Evolutionary conservation across 2,113 vertebrate species (phyloP).

Genomic region (Macheiramphus alcinus): DNA sequence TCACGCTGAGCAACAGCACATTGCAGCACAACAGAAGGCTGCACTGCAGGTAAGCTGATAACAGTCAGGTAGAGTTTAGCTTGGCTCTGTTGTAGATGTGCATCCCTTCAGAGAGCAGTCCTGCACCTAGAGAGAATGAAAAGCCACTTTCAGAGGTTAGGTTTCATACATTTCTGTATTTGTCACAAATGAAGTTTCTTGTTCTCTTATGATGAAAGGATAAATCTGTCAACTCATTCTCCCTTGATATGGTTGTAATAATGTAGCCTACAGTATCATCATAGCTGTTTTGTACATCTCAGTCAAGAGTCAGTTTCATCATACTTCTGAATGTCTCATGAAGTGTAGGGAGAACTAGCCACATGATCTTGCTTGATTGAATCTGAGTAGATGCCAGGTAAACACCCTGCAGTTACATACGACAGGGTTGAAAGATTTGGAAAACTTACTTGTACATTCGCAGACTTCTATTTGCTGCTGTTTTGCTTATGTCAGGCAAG

Average conservation of each 20-base stretch:
- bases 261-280: background rate
- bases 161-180: background rate
- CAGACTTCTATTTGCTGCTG: background rate
- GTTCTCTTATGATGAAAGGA: background rate
- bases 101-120: background rate
- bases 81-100: background rate
- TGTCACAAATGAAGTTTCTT: background rate
- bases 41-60: conserved; percentile 85
- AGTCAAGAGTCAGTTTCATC: background rate
- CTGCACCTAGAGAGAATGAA: background rate
- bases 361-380: background rate
- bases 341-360: background rate
- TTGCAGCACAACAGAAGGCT: conserved; percentile 95
- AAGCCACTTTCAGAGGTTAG: background rate
- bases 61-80: background rate
- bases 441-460: background rate
- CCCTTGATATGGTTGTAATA: background rate
- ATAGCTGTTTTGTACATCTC: background rate
- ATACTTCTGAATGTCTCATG: background rate
- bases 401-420: background rate
- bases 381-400: background rate
- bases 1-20: conserved; percentile 95
- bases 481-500: background rate
- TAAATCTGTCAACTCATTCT: background rate
- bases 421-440: background rate